Evolutionary conservation across 2,797 vertebrate species (phyloP).

Genomic region (Pangasius krempfi): DNA sequence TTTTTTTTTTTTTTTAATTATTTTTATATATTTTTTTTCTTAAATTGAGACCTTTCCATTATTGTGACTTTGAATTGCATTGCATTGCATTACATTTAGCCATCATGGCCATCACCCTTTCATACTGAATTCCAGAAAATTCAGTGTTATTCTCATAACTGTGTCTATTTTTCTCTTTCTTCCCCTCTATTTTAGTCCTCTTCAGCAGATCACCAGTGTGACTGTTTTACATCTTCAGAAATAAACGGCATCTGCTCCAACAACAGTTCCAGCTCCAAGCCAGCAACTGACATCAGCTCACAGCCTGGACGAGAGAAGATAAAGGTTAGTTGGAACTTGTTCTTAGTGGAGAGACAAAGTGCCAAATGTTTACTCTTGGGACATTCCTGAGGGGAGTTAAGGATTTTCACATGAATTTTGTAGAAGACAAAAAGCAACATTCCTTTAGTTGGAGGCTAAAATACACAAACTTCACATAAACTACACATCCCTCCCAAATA

Average conservation of each 20-base stretch:
- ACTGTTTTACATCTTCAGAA: slow-evolving; percentile 58
- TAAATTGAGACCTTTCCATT: neutral
- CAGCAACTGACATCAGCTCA: slow-evolving; percentile 61
- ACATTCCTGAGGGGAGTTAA: neutral
- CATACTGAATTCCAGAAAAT: neutral
- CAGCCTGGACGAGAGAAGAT: slow-evolving; percentile 72
- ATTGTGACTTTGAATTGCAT: neutral
- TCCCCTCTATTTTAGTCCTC: slow-evolving; percentile 23
- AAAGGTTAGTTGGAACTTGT: slow-evolving; percentile 68
- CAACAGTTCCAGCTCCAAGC: slow-evolving; percentile 67
- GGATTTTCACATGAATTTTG: neutral
- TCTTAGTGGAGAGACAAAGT: slow-evolving; percentile 12
- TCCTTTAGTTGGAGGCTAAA: neutral
- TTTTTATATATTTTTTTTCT: too few species aligned
- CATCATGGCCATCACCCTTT: neutral
- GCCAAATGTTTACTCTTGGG: slow-evolving; percentile 12
- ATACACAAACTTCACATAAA: neutral
- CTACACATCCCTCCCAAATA: neutral
- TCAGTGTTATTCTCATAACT: neutral
- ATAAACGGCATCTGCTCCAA: slow-evolving; percentile 70
- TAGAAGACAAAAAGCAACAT: neutral
- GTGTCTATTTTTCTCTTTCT: neutral
- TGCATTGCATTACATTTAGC: neutral
- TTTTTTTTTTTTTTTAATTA: too few species aligned
- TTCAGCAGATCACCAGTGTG: slow-evolving; percentile 61